Conservation (phyloP, 2,113 vertebrate genomes). For the Numenius arquata region DNA sequence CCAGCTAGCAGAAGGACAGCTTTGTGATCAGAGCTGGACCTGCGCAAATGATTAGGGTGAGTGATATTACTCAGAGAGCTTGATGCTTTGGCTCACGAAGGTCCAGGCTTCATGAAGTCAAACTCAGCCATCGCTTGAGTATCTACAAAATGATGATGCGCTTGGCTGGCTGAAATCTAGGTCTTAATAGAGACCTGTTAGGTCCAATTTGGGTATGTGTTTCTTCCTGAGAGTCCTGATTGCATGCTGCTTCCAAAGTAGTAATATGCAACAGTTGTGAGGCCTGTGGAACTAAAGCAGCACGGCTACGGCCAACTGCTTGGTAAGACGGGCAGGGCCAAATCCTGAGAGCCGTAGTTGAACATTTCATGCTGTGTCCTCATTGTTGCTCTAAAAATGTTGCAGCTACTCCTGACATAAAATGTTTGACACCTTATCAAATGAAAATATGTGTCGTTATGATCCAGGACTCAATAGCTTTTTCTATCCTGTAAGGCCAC, state of each 20-base stretch:
- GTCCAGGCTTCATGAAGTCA: background rate
- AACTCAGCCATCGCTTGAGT: background rate
- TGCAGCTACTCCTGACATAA: background rate
- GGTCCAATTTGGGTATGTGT: background rate
- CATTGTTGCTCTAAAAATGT: background rate
- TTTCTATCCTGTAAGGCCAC: background rate
- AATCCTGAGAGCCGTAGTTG: background rate
- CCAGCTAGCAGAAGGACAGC: background rate
- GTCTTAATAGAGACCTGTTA: background rate
- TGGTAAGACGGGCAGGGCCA: background rate
- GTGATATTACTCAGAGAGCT: background rate
- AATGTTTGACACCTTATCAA: background rate
- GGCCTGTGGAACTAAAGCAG: background rate
- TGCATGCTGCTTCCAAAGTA: background rate
- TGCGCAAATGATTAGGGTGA: background rate
- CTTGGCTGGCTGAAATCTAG: background rate
- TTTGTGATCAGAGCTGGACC: background rate
- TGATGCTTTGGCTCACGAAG: background rate
- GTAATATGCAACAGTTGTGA: background rate
- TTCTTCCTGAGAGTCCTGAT: background rate
- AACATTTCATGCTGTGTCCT: background rate
- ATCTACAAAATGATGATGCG: background rate
- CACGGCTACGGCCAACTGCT: background rate
- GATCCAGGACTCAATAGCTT: background rate
- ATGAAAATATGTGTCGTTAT: background rate